These are phyloP conservation scores for Allophyes oxyacanthae DNA, from an alignment of 2,888 invertebrate genomes.

Conservation along the genomic window DNA sequence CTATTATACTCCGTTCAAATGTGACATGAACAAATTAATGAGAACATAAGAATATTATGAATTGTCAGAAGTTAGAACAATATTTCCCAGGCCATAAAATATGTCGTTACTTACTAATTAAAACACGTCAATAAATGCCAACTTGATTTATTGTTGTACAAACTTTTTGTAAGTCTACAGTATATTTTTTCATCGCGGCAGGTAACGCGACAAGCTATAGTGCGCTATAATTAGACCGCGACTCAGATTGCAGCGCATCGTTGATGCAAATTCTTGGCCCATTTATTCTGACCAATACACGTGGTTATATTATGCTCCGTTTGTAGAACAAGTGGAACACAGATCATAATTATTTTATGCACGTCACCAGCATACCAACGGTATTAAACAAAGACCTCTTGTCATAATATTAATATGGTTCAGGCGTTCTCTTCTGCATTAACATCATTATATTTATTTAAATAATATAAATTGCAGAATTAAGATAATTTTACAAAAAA, in stretches of 20 bases:
- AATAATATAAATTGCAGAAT: constrained; percentile 23
- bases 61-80: constrained; percentile 9
- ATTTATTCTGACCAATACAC: constrained; percentile 66
- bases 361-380: constrained; percentile 44
- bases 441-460: constrained; percentile 32
- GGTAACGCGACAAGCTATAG: constrained; percentile 68
- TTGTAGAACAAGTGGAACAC: constrained; percentile 52
- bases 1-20: constrained; percentile 20
- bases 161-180: constrained; percentile 18
- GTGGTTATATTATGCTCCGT: constrained; percentile 57
- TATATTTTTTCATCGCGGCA: constrained; percentile 66
- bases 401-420: constrained; percentile 25
- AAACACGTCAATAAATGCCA: constrained; percentile 18
- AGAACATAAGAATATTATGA: constrained; percentile 14
- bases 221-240: constrained; percentile 77
- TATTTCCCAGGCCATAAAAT: constrained; percentile 32
- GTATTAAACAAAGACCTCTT: constrained; percentile 29
- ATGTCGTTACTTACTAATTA: constrained; percentile 22
- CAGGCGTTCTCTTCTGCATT: constrained; percentile 22
- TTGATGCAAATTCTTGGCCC: constrained; percentile 76
- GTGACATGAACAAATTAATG: constrained; percentile 29
- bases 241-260: constrained; percentile 77
- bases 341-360: constrained; percentile 43
- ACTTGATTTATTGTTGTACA: constrained; percentile 7
- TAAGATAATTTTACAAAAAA: constrained; percentile 23